phyloP scores from a whole-genome alignment of 1,140 invertebrate genomes.

The Odontomachus brunneus region DNA sequence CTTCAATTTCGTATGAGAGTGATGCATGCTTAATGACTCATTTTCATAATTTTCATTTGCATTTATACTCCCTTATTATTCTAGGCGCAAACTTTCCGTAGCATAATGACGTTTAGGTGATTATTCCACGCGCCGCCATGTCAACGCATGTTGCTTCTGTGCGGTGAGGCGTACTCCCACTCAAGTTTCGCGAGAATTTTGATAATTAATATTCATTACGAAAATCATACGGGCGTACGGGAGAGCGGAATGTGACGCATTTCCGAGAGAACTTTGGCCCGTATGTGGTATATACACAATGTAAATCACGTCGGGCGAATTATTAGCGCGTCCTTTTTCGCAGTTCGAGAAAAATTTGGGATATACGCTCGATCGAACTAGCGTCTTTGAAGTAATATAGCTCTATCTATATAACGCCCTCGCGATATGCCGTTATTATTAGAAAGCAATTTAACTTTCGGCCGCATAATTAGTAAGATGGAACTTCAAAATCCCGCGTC shows the following conservation, averaged over 20 bases:
- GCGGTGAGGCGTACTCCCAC: constrained; percentile 40
- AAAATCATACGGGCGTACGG: constrained; percentile 28
- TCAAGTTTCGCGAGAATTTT: constrained; percentile 65
- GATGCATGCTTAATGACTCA: constrained; percentile 66
- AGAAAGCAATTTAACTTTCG: constrained; percentile 1
- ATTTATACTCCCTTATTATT: constrained; percentile 75
- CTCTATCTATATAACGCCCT: not conserved
- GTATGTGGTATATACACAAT: not conserved
- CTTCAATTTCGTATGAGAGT: constrained; percentile 58
- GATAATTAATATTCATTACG: constrained; percentile 65
- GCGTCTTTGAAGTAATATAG: not conserved
- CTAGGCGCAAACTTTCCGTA: constrained; percentile 61
- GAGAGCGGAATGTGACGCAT: constrained; percentile 21
- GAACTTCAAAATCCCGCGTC: not conserved
- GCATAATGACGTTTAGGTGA: constrained; percentile 67
- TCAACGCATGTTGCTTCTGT: constrained; percentile 67
- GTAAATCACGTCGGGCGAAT: too few relatives aligned
- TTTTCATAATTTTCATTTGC: constrained; percentile 76
- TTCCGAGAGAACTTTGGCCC: constrained; percentile 3
- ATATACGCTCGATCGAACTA: not conserved
- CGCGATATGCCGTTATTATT: not conserved
- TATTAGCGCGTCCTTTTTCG: not conserved
- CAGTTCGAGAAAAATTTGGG: not conserved
- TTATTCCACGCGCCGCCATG: constrained; percentile 60
- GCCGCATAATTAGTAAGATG: not conserved